Evolutionary conservation across 1,140 invertebrate genomes (phyloP), one percentile per base, ranked within the genome.

Genomic region (Bombus polaris): DNA sequence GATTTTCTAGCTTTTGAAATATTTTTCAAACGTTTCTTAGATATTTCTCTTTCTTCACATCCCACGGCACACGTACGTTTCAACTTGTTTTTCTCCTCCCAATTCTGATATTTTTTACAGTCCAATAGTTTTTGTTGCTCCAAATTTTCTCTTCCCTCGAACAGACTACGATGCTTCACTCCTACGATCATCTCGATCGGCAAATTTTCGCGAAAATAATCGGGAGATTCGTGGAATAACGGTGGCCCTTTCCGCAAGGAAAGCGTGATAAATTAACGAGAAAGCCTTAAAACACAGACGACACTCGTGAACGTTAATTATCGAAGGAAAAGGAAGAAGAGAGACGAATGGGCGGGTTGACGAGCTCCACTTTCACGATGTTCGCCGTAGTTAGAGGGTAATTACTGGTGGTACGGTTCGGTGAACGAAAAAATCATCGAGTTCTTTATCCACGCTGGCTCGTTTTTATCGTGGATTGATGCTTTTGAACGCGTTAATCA

Each of bases 371-470:
- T 82, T 82, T 82, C 81, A 75, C 81, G 71, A 65, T 71, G n/a
- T 35, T 74, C 53, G 6, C 3, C 53, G 71, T 82, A 82, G 71
- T 75, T 75, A 75, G 57, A 59, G 12, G 81, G 81, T 75, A 82
- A 82, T 82, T 82, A 82, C 81, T 42, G 13, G 37, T 28, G 57
- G 71, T 42, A 82, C 57, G 81, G 71, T 82, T 82, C 81, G 81
- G 57, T 82, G 81, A 44, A 65, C 81, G 81, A 82, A 82, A 82
- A 82, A 82, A 82, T 75, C 42, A 72, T 70, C 68, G 53, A n/a
- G 47, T 42, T 73, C 37, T 73, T 81, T 28, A 39, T 37, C 37
- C 79, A 39, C 5, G n/a, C 28, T 1, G 10, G 12, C 1, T 25
- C 37, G n/a, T 59, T 82, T 75, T 35, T 25, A 82, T 82, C 81